phyloP scores from a whole-genome alignment of 1,140 invertebrate species.

The Drosophila tristis region DNA sequence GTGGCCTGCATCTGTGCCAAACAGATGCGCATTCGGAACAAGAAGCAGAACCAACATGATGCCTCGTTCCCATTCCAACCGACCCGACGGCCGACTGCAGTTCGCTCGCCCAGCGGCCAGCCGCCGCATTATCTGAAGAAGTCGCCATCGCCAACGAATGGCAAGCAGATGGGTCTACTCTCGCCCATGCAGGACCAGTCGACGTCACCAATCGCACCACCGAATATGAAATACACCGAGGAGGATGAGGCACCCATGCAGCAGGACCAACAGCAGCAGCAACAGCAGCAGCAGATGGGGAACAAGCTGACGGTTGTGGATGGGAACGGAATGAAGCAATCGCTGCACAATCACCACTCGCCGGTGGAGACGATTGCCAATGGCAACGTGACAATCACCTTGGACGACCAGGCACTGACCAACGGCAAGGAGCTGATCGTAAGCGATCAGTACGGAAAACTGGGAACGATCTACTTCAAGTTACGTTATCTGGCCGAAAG shows the following conservation, averaged over 20 bases:
- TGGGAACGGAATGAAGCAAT: constrained; percentile 40
- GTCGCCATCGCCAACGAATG: constrained; percentile 93
- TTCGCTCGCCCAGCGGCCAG: constrained; percentile 86
- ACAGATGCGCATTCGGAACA: constrained; percentile 76
- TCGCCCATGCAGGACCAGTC: constrained; percentile 83
- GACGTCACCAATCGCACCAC: constrained; percentile 72
- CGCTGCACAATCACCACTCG: constrained; percentile 67
- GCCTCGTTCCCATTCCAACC: constrained; percentile 86
- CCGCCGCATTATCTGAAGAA: constrained; percentile 93
- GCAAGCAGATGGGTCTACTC: constrained; percentile 84
- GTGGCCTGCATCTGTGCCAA: constrained; percentile 80
- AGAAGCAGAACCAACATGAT: constrained; percentile 80
- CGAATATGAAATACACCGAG: constrained; percentile 73
- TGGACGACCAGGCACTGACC: constrained; percentile 77
- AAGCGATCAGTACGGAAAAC: constrained; percentile 85
- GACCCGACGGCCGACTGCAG: constrained; percentile 86
- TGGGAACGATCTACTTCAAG: constrained; percentile 95
- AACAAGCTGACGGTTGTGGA: constrained; percentile 64
- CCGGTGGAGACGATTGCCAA: constrained; percentile 72
- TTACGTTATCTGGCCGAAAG: constrained; percentile 94
- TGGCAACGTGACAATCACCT: constrained; percentile 73
- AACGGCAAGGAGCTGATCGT: constrained; percentile 84
- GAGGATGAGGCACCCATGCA: constrained; percentile 68
- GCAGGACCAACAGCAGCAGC: constrained; percentile 32
- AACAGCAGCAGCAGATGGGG: constrained; percentile 30